These are phyloP conservation scores for Phyllostomus hastatus DNA, from an alignment of 2,113 vertebrate species.

Conservation along the genomic window DNA sequence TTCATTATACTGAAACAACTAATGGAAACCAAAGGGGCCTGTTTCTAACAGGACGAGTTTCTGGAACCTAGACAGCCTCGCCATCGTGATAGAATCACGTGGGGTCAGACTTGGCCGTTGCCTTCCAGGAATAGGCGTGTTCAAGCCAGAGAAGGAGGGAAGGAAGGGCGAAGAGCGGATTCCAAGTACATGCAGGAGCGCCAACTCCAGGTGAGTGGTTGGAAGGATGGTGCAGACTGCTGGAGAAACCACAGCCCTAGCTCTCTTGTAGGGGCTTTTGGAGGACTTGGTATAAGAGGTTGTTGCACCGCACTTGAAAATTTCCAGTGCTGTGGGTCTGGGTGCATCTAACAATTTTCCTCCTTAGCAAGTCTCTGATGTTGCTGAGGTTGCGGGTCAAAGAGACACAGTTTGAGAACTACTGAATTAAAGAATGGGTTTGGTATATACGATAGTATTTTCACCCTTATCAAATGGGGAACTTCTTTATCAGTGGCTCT, in stretches of 20 bases:
- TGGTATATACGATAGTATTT: background rate
- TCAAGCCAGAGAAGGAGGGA: background rate
- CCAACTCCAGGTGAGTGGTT: background rate
- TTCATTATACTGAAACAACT: background rate
- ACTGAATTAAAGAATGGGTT: background rate
- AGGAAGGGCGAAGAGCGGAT: background rate
- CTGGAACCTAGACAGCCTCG: background rate
- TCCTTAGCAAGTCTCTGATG: background rate
- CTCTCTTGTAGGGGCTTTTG: background rate
- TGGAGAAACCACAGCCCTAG: too few species aligned
- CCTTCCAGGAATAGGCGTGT: background rate
- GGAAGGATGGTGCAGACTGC: rapidly evolving
- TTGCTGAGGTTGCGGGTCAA: background rate
- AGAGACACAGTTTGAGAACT: background rate
- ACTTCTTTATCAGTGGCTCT: background rate
- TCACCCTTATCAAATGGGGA: background rate
- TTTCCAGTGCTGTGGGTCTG: background rate
- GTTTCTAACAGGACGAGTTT: background rate
- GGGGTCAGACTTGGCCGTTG: background rate
- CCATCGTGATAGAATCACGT: background rate
- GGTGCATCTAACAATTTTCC: background rate
- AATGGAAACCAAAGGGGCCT: background rate
- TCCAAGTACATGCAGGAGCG: background rate
- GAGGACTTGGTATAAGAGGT: background rate
- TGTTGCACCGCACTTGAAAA: rapidly evolving